Base-by-base conservation (phyloP, 2,797 vertebrate species). In the Erpetoichthys calabaricus region DNA sequence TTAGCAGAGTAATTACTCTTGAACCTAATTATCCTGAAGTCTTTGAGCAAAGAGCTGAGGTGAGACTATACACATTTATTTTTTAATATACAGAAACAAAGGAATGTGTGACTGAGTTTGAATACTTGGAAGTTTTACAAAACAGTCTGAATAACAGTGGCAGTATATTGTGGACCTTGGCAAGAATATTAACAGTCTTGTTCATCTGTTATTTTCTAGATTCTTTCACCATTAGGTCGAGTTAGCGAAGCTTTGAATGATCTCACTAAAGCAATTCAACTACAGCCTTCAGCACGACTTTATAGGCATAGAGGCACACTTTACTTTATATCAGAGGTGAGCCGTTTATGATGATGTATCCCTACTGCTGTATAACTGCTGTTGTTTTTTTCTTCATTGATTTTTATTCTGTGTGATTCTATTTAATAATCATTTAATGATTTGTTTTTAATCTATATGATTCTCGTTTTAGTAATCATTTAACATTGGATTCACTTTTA, bases 261-360 rank as follows among this genome's bases (percentile, higher is more conserved):
- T 51, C 86, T 98, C 69, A 95, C 88, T 57, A 96, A 88, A 87
- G 95, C 95, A 67, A 94, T 99, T 70, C 91, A 94, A 60, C 84
- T 99, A 10, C 91, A 96, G 63, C 94, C 92, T 1, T 97, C 94
- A 0, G 94, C 95, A 5, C 86, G 92, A 6, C 86, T 99, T 45
- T 97, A 91, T 76, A 80, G 92, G 58, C 94, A 97, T 71, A 80
- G 94, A 66, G 94, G 92, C 60, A 97, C 94, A 0, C 84, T 99
- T 65, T 80, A 95, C 70, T 99, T 99, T 78, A 92, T 99, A 60
- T 97, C 94, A n/a, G 95, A 99, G 91, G 93, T 93, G 56, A 75
- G 70, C 44, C 4, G 2, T 46, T 9, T 60, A 25, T 25, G 25
- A 25, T 25, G 25, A 25, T 25, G 25, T 25, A 25, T 25, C 25